Percentiles rank a stretch among this genome's conserved stretches.
Evolutionary conservation across 2,888 invertebrate species (phyloP).

Genomic region (Nemotelus pantherinus): DNA sequence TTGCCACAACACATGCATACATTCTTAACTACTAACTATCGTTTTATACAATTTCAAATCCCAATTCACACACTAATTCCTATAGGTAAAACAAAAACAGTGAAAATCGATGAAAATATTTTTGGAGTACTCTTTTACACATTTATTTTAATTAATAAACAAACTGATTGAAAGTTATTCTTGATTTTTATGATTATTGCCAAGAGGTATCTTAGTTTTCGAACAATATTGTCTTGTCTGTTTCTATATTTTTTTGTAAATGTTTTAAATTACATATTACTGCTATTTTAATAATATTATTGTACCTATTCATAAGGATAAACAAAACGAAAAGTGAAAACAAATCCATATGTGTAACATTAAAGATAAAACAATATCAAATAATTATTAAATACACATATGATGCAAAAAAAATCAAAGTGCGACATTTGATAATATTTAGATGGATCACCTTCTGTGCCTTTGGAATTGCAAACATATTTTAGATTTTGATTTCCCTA

Average conservation of each 20-base stretch:
- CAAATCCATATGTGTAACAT: constrained; percentile 20
- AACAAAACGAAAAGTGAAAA: background rate
- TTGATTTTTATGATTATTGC: too few relatives aligned
- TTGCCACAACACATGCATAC: background rate
- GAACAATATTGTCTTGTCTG: constrained; percentile 19
- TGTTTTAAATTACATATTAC: constrained; percentile 24
- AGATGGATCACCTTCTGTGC: background rate
- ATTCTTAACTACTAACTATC: too few relatives aligned
- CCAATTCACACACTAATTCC: too few relatives aligned
- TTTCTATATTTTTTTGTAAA: constrained; percentile 14
- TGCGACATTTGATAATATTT: background rate
- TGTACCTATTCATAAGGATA: constrained; percentile 22
- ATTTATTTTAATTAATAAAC: background rate
- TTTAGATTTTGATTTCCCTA: too few relatives aligned
- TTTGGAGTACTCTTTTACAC: background rate
- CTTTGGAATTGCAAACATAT: background rate
- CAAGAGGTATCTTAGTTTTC: constrained; percentile 2
- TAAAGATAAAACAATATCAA: background rate
- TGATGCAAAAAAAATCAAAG: constrained; percentile 7
- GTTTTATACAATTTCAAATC: too few relatives aligned
- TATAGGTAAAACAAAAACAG: too few relatives aligned
- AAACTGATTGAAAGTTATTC: too few relatives aligned
- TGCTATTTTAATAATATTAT: constrained; percentile 11
- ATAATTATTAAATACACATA: constrained; percentile 16
- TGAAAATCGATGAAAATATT: background rate